phyloP scores from a whole-genome alignment of 2,113 vertebrate genomes.

The Camelus dromedarius region DNA sequence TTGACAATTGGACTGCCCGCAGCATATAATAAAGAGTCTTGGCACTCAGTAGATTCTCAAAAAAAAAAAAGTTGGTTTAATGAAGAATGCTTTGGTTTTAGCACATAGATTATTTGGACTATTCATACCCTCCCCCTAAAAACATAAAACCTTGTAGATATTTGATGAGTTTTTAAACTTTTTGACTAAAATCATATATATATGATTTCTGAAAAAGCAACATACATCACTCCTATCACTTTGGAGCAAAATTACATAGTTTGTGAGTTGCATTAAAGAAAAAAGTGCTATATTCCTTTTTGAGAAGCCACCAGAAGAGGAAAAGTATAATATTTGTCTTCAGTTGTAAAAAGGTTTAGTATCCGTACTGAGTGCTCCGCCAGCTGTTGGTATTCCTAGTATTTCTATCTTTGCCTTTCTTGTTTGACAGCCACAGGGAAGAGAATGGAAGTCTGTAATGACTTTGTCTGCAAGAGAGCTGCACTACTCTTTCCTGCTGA shows the following conservation, averaged over 20 bases:
- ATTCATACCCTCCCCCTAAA: not conserved
- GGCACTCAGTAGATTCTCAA: not conserved
- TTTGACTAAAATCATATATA: not conserved
- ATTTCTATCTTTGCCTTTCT: conserved; percentile 93
- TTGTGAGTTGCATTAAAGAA: conserved; percentile 94
- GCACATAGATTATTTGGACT: not conserved
- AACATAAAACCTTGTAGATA: not conserved
- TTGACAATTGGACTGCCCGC: not conserved
- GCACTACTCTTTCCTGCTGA: conserved; percentile 95
- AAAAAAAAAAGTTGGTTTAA: not conserved
- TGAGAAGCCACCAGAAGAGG: conserved; percentile 94
- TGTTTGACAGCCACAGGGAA: conserved; percentile 96
- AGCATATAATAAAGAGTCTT: not conserved
- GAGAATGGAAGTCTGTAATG: conserved; percentile 95
- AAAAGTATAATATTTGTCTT: conserved; percentile 97
- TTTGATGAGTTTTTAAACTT: not conserved
- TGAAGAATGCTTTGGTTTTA: conserved; percentile 17
- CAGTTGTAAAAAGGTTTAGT: conserved; percentile 97
- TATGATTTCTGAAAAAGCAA: not conserved
- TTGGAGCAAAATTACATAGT: conserved; percentile 95
- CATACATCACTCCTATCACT: conserved; percentile 92
- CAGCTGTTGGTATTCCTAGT: conserved; percentile 91
- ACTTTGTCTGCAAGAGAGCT: conserved; percentile 92
- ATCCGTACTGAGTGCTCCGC: conserved; percentile 92
- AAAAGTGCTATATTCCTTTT: conserved; percentile 95